Evolutionary conservation across 2,113 vertebrate species (phyloP), one percentile per base, ranked within the genome.

Genomic region (Anolis carolinensis): DNA sequence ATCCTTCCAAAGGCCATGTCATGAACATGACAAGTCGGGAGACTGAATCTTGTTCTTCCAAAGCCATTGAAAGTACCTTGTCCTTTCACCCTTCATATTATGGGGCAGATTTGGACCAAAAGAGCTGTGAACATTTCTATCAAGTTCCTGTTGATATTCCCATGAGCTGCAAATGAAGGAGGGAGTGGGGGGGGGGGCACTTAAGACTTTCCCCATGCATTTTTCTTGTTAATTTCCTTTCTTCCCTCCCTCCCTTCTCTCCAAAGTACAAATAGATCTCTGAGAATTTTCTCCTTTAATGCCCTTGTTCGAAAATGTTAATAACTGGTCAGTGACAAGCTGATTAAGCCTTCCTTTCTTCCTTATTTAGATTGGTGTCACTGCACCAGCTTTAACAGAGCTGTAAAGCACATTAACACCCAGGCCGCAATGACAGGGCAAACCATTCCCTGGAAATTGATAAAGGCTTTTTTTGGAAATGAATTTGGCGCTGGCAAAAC

Each of bases 261-360:
- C 63, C 74, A 50, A 77, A 94, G 94, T 91, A 95, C 89, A 94
- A 95, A 95, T 93, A 93, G 94, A 95, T 93, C 93, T 94, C 92
- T 95, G 90, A 82, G 91, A 92, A 92, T 89, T 91, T 94, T 94
- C 91, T 91, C 93, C 92, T 95, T 85, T 95, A 91, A 90, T 92
- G 93, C 88, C 94, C 94, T 96, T 96, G 92, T 93, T 94, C 87
- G 92, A 88, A 93, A 94, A 93, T 95, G 95, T 95, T 96, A 96
- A 95, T 96, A 95, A 94, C 93, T 91, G 94, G 93, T 92, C 94
- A 95, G 92, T 93, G 94, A 93, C 95, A 95, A 94, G 90, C 87
- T 96, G 95, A 96, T 96, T 93, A 96, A 96, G 87, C 79, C 93
- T 93, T 93, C 87, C 87, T 90, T 89, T 92, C 92, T 90, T 79